Percentiles rank a stretch among this genome's conserved stretches.
phyloP scores from a whole-genome alignment of 2,888 invertebrate species.

The Argyresthia goedartella region DNA sequence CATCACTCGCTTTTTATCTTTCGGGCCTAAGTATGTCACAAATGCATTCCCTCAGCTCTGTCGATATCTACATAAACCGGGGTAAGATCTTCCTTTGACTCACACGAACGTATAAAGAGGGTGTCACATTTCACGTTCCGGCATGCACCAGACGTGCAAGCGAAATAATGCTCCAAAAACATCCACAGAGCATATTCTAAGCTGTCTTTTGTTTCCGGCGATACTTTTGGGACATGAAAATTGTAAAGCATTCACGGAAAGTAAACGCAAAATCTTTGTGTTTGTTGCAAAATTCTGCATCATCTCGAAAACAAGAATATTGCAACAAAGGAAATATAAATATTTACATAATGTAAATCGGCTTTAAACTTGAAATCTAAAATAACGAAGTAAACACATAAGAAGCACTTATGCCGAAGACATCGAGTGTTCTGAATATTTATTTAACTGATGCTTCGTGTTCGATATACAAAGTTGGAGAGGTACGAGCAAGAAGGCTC shows the following conservation, averaged over 20 bases:
- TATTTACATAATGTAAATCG: neutral
- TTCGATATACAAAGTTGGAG: constrained; percentile 56
- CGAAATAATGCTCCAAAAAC: constrained; percentile 29
- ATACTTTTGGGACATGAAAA: constrained; percentile 4
- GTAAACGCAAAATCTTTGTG: neutral
- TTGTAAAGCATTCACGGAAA: neutral
- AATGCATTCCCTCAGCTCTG: constrained; percentile 32
- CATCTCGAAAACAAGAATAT: neutral
- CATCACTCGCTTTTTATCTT: no score
- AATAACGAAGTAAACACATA: neutral
- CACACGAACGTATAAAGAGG: constrained; percentile 22
- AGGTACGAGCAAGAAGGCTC: constrained; percentile 36
- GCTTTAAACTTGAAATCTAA: no score
- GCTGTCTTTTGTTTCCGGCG: constrained; percentile 22
- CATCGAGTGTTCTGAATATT: constrained; percentile 28
- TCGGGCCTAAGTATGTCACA: constrained; percentile 22
- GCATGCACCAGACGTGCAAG: constrained; percentile 22
- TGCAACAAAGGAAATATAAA: neutral
- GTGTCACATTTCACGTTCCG: constrained; percentile 41
- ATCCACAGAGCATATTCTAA: constrained; percentile 18
- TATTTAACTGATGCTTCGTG: constrained; percentile 51
- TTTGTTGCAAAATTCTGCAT: neutral
- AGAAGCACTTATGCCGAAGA: constrained; percentile 4
- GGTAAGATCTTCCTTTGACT: constrained; percentile 30
- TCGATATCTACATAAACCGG: constrained; percentile 36